These are phyloP conservation scores for Colostygia pectinataria DNA, from an alignment of 2,888 invertebrate genomes.

Conservation along the genomic window DNA sequence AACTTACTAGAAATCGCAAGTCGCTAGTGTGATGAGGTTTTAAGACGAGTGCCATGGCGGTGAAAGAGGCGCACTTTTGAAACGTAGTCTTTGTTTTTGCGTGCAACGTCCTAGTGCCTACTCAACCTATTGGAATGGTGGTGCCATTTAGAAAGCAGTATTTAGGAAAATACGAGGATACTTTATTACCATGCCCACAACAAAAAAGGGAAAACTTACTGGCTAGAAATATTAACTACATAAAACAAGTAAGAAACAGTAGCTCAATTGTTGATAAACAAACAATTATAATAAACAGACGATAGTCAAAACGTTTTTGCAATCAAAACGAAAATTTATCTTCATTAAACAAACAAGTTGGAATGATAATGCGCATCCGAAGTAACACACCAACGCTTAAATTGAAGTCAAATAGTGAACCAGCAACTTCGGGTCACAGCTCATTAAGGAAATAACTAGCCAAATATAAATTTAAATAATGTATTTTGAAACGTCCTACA, in stretches of 20 bases:
- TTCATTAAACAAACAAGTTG: conserved; percentile 25
- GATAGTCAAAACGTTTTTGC: neutral
- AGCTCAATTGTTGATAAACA: too few species aligned
- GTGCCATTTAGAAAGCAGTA: neutral
- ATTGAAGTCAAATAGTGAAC: conserved; percentile 33
- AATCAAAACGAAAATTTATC: conserved; percentile 17
- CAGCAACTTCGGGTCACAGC: conserved; percentile 17
- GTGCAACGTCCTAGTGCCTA: neutral
- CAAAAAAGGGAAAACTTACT: too few species aligned
- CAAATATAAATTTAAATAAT: neutral
- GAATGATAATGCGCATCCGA: conserved; percentile 30
- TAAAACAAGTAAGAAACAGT: neutral
- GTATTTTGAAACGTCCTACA: too few species aligned
- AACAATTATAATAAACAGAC: too few species aligned
- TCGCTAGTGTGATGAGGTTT: conserved; percentile 1
- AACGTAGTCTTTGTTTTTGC: conserved; percentile 14
- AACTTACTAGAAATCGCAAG: too few species aligned
- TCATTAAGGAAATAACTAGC: neutral
- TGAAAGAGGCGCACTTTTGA: conserved; percentile 9
- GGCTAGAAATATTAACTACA: too few species aligned
- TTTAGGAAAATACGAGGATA: too few species aligned
- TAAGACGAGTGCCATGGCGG: conserved; percentile 13
- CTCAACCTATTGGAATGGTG: conserved; percentile 6
- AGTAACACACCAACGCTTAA: conserved; percentile 27
- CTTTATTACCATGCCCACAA: too few species aligned